Evolutionary conservation across 2,797 vertebrate species (phyloP), one percentile per base, ranked within the genome.

Genomic region (Tangara arthus): DNA sequence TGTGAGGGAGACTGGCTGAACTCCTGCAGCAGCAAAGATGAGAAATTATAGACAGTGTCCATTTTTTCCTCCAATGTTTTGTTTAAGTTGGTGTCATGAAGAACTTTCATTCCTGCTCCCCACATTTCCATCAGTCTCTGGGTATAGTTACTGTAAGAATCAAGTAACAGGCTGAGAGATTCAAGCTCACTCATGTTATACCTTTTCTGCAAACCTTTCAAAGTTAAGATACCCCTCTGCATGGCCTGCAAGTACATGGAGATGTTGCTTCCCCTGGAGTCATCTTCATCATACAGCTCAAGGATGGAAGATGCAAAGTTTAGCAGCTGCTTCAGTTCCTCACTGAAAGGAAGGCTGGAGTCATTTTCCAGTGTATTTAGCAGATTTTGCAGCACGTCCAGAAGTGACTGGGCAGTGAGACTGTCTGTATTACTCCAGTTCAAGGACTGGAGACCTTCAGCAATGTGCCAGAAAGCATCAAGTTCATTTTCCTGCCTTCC

Each of bases 21-120:
- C 9, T 92, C 90, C 46, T 95, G 86, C 47, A 82, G 87, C 1
- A 97, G 53, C 37, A 39, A 15, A 82, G 23, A 61, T 17, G 75
- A n/a, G 97, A 97, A 88, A 52, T 94, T 95, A 78, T 97, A 96
- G 6, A 96, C 42, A 55, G 64, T 0, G 0, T 82, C 57, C 37
- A 97, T 94, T 91, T 95, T 96, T 70, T 91, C 95, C 61, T 92
- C 46, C 2, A 87, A 59, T 0, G 86, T 94, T 82, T 94, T 92
- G 75, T 88, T 87, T 63, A 78, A 72, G 35, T 63, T 89, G 26
- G 64, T 92, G 27, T 95, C 61, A 20, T 61, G 79, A 55, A 97
- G 87, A 64, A 91, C 90, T 53, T 88, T 18, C 34, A 80, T 69
- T 59, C 88, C 97, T 59, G 64, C 57, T 50, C 9, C 92, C 82